These are phyloP conservation scores for Pimephales promelas DNA, from an alignment of 2,113 vertebrate species.

Conservation along the genomic window DNA sequence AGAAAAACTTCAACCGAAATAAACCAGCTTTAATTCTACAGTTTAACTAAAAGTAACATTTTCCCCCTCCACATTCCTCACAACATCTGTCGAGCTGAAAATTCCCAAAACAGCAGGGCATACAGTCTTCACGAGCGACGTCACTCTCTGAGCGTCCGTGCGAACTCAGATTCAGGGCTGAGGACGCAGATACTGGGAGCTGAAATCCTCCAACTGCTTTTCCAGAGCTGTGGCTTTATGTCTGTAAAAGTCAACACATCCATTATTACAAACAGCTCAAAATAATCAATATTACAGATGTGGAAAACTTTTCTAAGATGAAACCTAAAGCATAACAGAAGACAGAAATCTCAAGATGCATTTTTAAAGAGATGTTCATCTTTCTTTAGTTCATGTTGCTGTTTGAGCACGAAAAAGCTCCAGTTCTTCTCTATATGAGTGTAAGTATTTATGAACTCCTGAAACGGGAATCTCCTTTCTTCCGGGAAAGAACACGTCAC, in stretches of 20 bases:
- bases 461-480: too few relatives aligned
- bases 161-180: slow-evolving; percentile 61
- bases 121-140: neutral
- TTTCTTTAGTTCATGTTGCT: too few relatives aligned
- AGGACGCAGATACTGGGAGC: slow-evolving; percentile 84
- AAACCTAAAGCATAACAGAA: neutral
- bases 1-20: slow-evolving; percentile 24
- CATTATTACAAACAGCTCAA: neutral
- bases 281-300: neutral
- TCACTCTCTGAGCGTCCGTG: slow-evolving; percentile 6
- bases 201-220: slow-evolving; percentile 86
- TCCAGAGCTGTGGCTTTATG: slow-evolving; percentile 92
- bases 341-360: neutral
- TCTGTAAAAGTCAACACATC: slow-evolving; percentile 70
- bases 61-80: neutral
- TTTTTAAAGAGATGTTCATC: too few relatives aligned
- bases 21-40: neutral
- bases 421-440: too few relatives aligned
- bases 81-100: neutral
- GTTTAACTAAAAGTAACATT: neutral
- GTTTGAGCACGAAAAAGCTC: too few relatives aligned
- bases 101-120: neutral
- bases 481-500: too few relatives aligned
- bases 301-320: neutral
- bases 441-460: too few relatives aligned